Evolutionary conservation across 1,140 invertebrate genomes (phyloP).

Genomic region (Drosophila hydei): DNA sequence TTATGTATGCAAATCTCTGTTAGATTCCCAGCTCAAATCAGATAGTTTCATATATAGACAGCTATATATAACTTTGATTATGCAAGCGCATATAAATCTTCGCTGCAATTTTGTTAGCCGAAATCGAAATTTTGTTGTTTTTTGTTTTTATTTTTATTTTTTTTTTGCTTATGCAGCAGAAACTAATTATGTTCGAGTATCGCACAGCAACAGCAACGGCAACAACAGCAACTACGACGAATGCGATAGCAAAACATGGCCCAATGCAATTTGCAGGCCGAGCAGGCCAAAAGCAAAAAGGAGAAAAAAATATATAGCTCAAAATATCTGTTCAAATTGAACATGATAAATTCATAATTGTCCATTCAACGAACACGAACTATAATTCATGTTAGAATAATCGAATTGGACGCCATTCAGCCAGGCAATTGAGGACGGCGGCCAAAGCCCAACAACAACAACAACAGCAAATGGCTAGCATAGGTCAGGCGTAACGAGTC

Average conservation of each 20-base stretch:
- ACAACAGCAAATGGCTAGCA: slow-evolving; percentile 62
- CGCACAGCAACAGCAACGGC: slow-evolving; percentile 10
- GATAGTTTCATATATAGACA: background rate
- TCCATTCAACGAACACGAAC: slow-evolving; percentile 80
- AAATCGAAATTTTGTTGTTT: slow-evolving; percentile 18
- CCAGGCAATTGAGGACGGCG: slow-evolving; percentile 74
- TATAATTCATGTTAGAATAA: slow-evolving; percentile 82
- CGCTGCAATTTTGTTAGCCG: slow-evolving; percentile 28
- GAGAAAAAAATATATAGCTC: slow-evolving; percentile 52
- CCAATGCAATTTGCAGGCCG: slow-evolving; percentile 48
- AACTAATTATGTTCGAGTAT: slow-evolving; percentile 70
- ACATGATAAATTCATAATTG: slow-evolving; percentile 82
- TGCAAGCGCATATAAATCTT: slow-evolving; percentile 59
- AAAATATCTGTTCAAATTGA: slow-evolving; percentile 81
- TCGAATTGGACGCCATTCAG: slow-evolving; percentile 80
- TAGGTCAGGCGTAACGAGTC: slow-evolving; percentile 80
- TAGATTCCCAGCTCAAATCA: background rate
- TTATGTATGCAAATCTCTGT: no score
- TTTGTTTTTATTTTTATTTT: no score
- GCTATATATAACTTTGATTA: slow-evolving; percentile 10
- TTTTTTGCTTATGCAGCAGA: slow-evolving; percentile 9
- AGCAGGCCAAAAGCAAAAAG: background rate
- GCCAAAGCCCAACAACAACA: slow-evolving; percentile 60
- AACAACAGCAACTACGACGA: slow-evolving; percentile 15
- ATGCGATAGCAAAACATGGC: slow-evolving; percentile 44